A percentile compares a stretch with the other conserved stretches of the same genome.
phyloP scores from a whole-genome alignment of 2,797 vertebrate species.

The Sebastes goodei region DNA sequence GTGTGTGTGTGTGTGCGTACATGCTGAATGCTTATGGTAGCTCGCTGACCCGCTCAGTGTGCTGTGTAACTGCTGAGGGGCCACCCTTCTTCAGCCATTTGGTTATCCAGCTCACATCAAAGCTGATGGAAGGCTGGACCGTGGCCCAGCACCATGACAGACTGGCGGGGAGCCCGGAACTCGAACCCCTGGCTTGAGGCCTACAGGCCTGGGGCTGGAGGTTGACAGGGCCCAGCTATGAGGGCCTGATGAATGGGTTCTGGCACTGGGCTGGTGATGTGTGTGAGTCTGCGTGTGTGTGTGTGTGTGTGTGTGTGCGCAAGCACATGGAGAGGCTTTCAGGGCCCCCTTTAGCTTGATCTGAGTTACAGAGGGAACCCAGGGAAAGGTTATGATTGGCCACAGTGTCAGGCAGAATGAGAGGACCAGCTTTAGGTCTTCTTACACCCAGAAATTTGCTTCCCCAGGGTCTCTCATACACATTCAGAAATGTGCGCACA shows the following conservation, averaged over 20 bases:
- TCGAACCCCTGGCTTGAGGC: slow-evolving; percentile 90
- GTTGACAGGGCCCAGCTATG: slow-evolving; percentile 86
- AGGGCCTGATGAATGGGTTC: slow-evolving; percentile 89
- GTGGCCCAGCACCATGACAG: slow-evolving; percentile 91
- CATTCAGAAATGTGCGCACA: slow-evolving; percentile 27
- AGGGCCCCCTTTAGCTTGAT: slow-evolving; percentile 48
- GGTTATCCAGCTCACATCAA: slow-evolving; percentile 93
- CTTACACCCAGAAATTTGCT: slow-evolving; percentile 51
- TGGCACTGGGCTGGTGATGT: slow-evolving; percentile 80
- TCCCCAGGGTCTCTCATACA: slow-evolving; percentile 20
- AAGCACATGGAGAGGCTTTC: slow-evolving; percentile 32
- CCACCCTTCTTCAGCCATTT: slow-evolving; percentile 91
- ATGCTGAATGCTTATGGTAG: slow-evolving; percentile 79
- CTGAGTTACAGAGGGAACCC: slow-evolving; percentile 40
- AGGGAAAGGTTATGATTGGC: slow-evolving; percentile 66
- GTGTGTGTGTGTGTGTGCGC: slow-evolving; percentile 1
- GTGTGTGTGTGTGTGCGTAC: slow-evolving; percentile 8
- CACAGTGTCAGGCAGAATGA: slow-evolving; percentile 46
- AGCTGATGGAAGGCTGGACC: slow-evolving; percentile 92
- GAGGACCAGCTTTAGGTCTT: slow-evolving; percentile 46
- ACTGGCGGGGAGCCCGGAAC: slow-evolving; percentile 91
- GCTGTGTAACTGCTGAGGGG: slow-evolving; percentile 86
- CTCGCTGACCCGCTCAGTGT: slow-evolving; percentile 84
- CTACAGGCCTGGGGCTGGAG: slow-evolving; percentile 84
- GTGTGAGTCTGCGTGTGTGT: slow-evolving; percentile 3